Evolutionary conservation across 2,113 vertebrate species (phyloP).

Genomic region (Leucopsar rothschildi): DNA sequence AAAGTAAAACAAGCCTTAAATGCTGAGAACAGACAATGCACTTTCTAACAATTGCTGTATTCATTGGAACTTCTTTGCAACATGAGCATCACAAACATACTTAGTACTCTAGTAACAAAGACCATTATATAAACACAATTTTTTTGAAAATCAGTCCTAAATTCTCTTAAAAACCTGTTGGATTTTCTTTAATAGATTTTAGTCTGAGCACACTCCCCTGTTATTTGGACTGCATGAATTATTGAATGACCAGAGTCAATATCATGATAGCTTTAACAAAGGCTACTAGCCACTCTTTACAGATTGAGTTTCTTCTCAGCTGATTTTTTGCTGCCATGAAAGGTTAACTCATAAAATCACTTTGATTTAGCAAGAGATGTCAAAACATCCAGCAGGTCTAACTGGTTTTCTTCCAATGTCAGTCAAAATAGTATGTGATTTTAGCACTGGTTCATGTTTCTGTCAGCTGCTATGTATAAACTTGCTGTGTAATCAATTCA

Average conservation of each 20-base stretch:
- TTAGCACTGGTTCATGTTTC: constrained; percentile 49
- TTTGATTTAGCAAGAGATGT: constrained; percentile 54
- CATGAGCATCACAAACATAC: neutral
- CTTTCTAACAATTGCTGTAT: neutral
- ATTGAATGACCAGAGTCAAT: neutral
- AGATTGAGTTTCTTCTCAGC: neutral
- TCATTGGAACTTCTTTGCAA: neutral
- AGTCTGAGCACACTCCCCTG: neutral
- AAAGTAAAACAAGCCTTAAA: neutral
- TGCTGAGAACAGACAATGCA: neutral
- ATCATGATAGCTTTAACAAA: neutral
- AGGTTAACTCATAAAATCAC: constrained; percentile 47
- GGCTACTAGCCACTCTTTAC: neutral
- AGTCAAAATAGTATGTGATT: constrained; percentile 41
- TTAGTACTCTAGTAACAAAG: neutral
- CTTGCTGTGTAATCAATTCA: constrained; percentile 38
- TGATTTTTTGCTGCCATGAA: constrained; percentile 18
- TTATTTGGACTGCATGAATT: constrained; percentile 4
- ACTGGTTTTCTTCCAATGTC: constrained; percentile 42
- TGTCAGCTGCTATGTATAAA: constrained; percentile 31
- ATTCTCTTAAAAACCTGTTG: neutral
- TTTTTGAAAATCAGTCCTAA: neutral
- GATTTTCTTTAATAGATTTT: neutral
- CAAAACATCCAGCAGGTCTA: constrained; percentile 50
- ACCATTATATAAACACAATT: neutral